phyloP scores from a whole-genome alignment of 2,888 invertebrate genomes.

The Lucinisca nassula region DNA sequence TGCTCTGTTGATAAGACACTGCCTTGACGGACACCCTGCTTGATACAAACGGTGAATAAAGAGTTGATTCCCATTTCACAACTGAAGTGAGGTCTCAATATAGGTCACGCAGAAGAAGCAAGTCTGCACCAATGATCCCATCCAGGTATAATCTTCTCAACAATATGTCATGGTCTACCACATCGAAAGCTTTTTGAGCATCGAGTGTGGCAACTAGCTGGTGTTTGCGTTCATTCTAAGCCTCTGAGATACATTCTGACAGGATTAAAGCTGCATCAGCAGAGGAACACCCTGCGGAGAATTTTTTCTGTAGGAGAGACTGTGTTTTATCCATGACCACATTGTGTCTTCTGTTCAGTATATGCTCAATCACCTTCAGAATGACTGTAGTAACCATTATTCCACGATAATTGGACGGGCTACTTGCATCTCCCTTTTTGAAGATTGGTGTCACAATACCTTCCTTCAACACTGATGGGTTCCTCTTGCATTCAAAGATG shows the following conservation, averaged over 20 bases:
- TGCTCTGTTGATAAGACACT: neutral
- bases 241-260: neutral
- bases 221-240: neutral
- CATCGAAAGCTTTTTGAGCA: too few relatives aligned
- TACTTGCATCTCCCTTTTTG: too few relatives aligned
- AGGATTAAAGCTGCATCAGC: neutral
- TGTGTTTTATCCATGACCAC: neutral
- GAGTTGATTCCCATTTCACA: neutral
- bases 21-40: neutral
- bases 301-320: neutral
- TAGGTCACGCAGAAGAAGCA: neutral
- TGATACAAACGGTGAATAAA: neutral
- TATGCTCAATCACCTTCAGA: neutral
- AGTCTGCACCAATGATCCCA: neutral
- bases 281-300: neutral
- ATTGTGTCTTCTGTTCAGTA: neutral
- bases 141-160: neutral
- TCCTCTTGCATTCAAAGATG: too few relatives aligned
- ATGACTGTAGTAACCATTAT: neutral
- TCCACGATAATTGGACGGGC: too few relatives aligned
- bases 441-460: too few relatives aligned
- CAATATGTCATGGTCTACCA: neutral
- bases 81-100: neutral
- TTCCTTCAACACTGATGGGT: too few relatives aligned
- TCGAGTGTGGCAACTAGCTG: neutral